A percentile compares a stretch with the other conserved stretches of the same genome.
phyloP scores from a whole-genome alignment of 2,113 vertebrate genomes.

The Ictalurus punctatus region DNA sequence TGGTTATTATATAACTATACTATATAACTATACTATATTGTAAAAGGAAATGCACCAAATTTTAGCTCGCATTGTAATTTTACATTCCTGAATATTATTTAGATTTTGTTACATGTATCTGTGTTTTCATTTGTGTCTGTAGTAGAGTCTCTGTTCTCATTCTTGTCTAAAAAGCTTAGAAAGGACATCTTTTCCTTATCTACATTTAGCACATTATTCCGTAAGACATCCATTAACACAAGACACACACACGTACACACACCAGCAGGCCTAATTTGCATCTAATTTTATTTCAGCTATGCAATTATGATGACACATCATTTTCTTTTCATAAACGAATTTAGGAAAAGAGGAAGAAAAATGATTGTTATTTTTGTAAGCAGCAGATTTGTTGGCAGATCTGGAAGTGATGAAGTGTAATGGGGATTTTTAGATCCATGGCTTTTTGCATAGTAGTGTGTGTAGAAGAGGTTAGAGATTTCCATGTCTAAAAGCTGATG shows the following conservation, averaged over 20 bases:
- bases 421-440: constrained; percentile 42
- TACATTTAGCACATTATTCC: constrained; percentile 49
- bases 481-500: background rate
- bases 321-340: constrained; percentile 59
- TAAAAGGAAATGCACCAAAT: background rate
- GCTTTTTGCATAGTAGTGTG: constrained; percentile 25
- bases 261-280: constrained; percentile 47
- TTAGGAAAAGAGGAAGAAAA: constrained; percentile 37
- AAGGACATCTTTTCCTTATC: constrained; percentile 39
- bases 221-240: constrained; percentile 16
- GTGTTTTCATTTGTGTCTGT: background rate
- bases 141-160: background rate
- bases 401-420: constrained; percentile 51
- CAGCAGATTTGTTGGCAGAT: constrained; percentile 49
- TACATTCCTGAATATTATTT: background rate
- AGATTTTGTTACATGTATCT: background rate
- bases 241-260: constrained; percentile 30
- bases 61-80: background rate
- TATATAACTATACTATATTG: background rate
- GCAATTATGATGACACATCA: constrained; percentile 54
- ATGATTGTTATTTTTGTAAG: constrained; percentile 48
- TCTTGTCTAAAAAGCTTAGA: constrained; percentile 34
- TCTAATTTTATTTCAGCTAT: constrained; percentile 49
- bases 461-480: background rate
- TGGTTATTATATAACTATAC: background rate